Evolutionary conservation across 2,113 vertebrate species (phyloP), one percentile per base, ranked within the genome.

Genomic region (Pelvicachromis taeniatus): DNA sequence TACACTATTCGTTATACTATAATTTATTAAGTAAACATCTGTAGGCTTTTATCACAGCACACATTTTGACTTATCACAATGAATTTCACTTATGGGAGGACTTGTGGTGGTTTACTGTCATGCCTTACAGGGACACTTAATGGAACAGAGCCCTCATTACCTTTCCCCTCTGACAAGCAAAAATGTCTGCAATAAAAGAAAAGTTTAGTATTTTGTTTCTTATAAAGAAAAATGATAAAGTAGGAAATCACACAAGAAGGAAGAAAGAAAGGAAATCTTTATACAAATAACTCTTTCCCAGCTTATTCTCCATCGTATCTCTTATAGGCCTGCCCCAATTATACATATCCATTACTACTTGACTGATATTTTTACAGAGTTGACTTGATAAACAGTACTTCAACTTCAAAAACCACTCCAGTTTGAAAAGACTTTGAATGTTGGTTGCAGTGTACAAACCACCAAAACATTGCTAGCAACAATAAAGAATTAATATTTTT

Each of bases 401-500:
- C 58, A 1, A 26, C 48, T 86, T 65, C 21, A 78, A 85, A 82
- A 48, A 17, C 38, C 1, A 4, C 21, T 45, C 38, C 40, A 45
- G 21, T 70, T 70, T 45, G 63, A 26, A 33, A 77, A 56, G 10
- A 80, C 16, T 10, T n/a, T 31, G 17, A 79, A 81, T 68, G 17
- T 78, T 83, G 53, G 38, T 58, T 45, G 1, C 33, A 78, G 59
- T 83, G 80, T 79, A 92, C 82, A 87, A 53, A 79, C 53, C 26
- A 83, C 68, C 42, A 73, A 82, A 8, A 55, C 52, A 82, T 48
- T 52, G 84, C 65, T 50, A 78, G 52, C 19, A 85, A 73, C 21
- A 80, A 53, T 42, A 55, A 87, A 70, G 5, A 84, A 88, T 83
- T 88, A 77, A 11, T 82, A 4, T 58, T 91, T 93, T 93, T 89